Conservation (phyloP, 2,113 vertebrate species). For the Phodopus roborovskii region DNA sequence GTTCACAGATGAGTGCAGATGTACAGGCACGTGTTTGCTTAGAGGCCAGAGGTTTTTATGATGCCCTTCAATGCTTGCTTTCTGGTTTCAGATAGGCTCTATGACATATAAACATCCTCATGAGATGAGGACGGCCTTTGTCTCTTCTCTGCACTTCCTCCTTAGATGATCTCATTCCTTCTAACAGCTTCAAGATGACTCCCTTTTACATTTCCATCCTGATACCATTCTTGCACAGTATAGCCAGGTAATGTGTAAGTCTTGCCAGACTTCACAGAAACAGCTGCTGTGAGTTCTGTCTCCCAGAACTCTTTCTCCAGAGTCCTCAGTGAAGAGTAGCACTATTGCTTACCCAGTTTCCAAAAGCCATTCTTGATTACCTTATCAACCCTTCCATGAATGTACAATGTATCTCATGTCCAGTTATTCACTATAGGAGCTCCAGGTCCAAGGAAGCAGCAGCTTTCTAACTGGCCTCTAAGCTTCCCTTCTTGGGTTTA, state of each 20-base stretch:
- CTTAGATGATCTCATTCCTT: background rate
- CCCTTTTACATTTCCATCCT: slow-evolving; percentile 46
- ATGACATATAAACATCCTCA: background rate
- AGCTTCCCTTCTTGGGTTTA: background rate
- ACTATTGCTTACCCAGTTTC: background rate
- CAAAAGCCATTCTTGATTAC: slow-evolving; percentile 1
- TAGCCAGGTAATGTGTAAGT: slow-evolving; percentile 3
- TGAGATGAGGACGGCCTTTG: background rate
- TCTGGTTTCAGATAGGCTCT: background rate
- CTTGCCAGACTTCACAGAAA: slow-evolving; percentile 38
- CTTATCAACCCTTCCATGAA: background rate
- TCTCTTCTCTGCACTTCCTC: background rate
- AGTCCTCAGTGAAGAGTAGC: background rate
- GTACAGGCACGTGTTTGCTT: background rate
- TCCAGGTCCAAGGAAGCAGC: background rate
- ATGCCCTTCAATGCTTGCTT: background rate
- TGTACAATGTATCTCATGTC: background rate
- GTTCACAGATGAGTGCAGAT: background rate
- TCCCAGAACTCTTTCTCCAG: background rate
- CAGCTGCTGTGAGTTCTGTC: background rate
- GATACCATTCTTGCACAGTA: background rate
- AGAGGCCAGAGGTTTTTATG: slow-evolving; percentile 3
- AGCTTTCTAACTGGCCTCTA: background rate
- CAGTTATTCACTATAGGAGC: background rate
- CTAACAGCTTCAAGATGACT: slow-evolving; percentile 32